phyloP scores from a whole-genome alignment of 2,113 vertebrate species.

The Phaethornis superciliosus region DNA sequence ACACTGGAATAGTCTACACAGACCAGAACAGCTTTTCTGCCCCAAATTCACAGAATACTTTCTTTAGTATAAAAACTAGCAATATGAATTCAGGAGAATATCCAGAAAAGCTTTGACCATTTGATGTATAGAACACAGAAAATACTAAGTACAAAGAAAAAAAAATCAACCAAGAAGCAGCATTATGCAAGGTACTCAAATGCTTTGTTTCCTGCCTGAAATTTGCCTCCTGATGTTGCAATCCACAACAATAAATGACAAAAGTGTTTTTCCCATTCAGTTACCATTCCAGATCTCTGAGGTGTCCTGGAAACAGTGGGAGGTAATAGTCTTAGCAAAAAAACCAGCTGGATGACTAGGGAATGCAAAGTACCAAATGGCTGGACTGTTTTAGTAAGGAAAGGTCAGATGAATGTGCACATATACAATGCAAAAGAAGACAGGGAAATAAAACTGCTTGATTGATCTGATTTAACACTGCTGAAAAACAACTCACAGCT shows the following conservation, averaged over 20 bases:
- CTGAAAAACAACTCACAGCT: not conserved
- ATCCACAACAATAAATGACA: not conserved
- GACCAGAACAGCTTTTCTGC: not conserved
- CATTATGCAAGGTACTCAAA: not conserved
- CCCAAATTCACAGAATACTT: not conserved
- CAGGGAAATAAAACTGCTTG: not conserved
- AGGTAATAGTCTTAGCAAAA: not conserved
- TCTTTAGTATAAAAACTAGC: not conserved
- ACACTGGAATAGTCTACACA: not conserved
- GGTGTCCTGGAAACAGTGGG: not conserved
- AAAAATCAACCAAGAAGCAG: not conserved
- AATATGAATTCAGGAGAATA: not conserved
- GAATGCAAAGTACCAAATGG: not conserved
- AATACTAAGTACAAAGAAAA: not conserved
- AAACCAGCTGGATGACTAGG: not conserved
- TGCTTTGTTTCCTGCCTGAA: not conserved
- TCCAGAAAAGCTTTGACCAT: not conserved
- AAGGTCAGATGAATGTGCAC: not conserved
- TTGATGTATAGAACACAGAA: not conserved
- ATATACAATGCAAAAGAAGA: fast-evolving
- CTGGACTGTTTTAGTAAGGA: not conserved
- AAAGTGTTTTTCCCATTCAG: not conserved
- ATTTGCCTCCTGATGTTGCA: not conserved
- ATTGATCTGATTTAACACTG: not conserved
- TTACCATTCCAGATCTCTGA: not conserved